Evolutionary conservation across 2,113 vertebrate genomes (phyloP).

Genomic region (Turdus rufiventris): DNA sequence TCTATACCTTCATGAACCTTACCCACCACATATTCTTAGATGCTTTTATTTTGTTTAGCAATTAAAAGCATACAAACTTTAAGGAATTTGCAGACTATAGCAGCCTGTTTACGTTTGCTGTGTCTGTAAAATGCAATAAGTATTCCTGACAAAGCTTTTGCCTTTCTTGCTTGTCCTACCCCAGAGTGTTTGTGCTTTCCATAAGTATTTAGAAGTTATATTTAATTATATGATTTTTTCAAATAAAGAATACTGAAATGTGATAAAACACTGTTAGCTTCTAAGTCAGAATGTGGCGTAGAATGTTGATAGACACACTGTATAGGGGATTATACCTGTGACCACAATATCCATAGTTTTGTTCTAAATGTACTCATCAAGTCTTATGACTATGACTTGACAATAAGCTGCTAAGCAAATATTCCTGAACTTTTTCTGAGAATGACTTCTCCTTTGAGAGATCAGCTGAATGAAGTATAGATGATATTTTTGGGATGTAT

Average conservation of each 20-base stretch:
- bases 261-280: not conserved
- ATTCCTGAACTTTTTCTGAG: not conserved
- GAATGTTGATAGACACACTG: not conserved
- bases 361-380: not conserved
- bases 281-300: not conserved
- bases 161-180: not conserved
- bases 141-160: not conserved
- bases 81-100: not conserved
- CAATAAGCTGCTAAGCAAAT: not conserved
- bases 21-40: not conserved
- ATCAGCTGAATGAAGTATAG: not conserved
- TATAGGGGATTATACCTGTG: not conserved
- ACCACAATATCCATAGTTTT: not conserved
- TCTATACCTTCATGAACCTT: not conserved
- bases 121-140: not conserved
- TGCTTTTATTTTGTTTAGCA: not conserved
- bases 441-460: not conserved
- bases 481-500: not conserved
- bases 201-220: not conserved
- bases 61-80: not conserved
- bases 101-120: not conserved
- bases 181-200: not conserved
- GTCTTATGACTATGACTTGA: not conserved
- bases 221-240: not conserved
- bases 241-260: not conserved